phyloP scores from a whole-genome alignment of 2,113 vertebrate species.

The Apaloderma vittatum region DNA sequence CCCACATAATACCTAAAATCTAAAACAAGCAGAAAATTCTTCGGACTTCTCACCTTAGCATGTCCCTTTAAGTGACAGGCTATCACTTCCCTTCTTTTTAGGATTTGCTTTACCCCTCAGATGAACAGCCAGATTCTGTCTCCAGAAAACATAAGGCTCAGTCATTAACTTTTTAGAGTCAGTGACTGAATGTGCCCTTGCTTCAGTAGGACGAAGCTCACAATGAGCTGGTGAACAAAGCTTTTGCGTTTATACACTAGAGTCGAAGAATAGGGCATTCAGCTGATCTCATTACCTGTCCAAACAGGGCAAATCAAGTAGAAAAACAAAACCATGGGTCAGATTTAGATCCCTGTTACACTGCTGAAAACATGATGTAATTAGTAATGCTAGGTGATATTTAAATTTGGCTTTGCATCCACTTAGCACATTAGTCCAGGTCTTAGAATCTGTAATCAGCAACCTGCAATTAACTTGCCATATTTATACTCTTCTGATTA shows the following conservation, averaged over 20 bases:
- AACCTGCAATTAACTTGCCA: conserved; percentile 47
- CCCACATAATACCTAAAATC: background rate
- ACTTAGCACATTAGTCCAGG: background rate
- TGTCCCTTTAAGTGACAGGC: background rate
- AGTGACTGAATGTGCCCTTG: background rate
- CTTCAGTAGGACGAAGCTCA: background rate
- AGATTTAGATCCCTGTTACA: background rate
- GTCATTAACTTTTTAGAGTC: conserved; percentile 28
- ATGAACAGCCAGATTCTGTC: background rate
- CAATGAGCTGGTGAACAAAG: background rate
- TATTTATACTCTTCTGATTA: conserved; percentile 27
- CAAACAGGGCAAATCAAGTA: conserved; percentile 3
- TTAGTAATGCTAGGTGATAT: background rate
- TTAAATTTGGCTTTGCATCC: conserved; percentile 10
- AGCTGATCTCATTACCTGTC: conserved; percentile 36
- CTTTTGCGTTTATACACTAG: background rate
- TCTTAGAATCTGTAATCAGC: conserved; percentile 7
- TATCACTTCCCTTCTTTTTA: background rate
- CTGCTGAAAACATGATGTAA: conserved; percentile 14
- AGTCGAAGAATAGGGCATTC: conserved; percentile 7
- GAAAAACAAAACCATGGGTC: background rate
- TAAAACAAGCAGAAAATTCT: background rate
- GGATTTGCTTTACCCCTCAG: background rate
- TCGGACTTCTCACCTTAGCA: background rate
- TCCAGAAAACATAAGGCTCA: background rate